Base-by-base conservation (phyloP, 2,888 invertebrate genomes). In the Sinelater perroti region DNA sequence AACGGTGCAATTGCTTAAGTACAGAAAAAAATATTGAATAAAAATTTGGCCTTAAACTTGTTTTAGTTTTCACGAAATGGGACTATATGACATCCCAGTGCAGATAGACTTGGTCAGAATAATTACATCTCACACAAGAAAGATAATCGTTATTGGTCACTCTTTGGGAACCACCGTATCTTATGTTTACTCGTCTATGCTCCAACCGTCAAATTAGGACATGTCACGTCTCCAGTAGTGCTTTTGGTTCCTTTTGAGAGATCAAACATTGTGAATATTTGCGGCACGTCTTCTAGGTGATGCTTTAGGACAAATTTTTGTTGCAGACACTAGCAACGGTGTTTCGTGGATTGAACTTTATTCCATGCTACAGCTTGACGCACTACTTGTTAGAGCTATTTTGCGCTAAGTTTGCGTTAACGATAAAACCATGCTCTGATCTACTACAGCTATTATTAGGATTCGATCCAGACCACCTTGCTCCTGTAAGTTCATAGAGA, bases 21-120 rank as follows among this genome's bases (percentile, higher is more conserved):
- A 24, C 7, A 24, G 7, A 7, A 7, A 24, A 24, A 24, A 4
- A 4, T 24, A 24, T 24, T 7, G 24, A 7, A 7, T 6, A 24
- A 6, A 6, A 24, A 24, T 24, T 4, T 4, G 4, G 4, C 7
- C 7, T 24, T 6, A 24, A 24, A 24, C 24, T 7, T 28, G 8
- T 28, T 51, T 11, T 7, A 51, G 51, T 20, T 51, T 51, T 20
- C 51, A 51, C 18, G 51, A 51, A 20, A 16, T 18, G 5, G 51
- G 51, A 2, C 11, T 51, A 2, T 42, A 51, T n/a, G 51, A 51
- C 30, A 1, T 42, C 31, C 40, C 51, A 5, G 31, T 11, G 1
- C 51, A 51, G 17, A 5, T 51, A 4, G 42, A 42, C 3, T 8
- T 51, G 14, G 16, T 51, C 8, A 51, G 14, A 8, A 42, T 7